Evolutionary conservation across 1,140 invertebrate species (phyloP).

Genomic region (Caerostris darwini): DNA sequence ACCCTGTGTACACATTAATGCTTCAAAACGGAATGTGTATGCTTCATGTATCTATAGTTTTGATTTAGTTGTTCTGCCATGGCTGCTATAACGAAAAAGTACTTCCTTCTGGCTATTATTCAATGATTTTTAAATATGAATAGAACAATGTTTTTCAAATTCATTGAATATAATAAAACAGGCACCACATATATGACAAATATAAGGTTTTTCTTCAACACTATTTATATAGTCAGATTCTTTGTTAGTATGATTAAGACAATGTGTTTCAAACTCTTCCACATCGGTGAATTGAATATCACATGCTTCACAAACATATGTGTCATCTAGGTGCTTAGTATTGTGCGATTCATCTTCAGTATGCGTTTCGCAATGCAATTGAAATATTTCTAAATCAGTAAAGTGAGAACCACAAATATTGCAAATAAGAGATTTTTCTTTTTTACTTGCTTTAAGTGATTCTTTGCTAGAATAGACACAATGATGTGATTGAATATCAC

Average conservation of each 20-base stretch:
- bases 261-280: background rate
- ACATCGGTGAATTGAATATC: background rate
- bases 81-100: too few relatives aligned
- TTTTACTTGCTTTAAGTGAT: background rate
- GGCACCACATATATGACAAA: background rate
- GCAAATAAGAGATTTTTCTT: background rate
- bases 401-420: background rate
- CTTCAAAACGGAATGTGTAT: too few relatives aligned
- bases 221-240: background rate
- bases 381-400: background rate
- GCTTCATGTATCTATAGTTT: too few relatives aligned
- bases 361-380: background rate
- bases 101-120: too few relatives aligned
- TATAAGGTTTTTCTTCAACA: too few relatives aligned
- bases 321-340: background rate
- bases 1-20: too few relatives aligned
- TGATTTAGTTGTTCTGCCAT: too few relatives aligned
- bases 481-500: background rate
- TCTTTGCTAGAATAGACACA: background rate
- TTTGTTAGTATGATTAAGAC: background rate
- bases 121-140: too few relatives aligned
- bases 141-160: too few relatives aligned
- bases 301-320: background rate
- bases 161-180: background rate
- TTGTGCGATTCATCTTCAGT: background rate